A percentile compares a stretch with the other conserved stretches of the same genome.
Conservation (phyloP, 2,888 invertebrate species). For the Ophion ventricosus region DNA sequence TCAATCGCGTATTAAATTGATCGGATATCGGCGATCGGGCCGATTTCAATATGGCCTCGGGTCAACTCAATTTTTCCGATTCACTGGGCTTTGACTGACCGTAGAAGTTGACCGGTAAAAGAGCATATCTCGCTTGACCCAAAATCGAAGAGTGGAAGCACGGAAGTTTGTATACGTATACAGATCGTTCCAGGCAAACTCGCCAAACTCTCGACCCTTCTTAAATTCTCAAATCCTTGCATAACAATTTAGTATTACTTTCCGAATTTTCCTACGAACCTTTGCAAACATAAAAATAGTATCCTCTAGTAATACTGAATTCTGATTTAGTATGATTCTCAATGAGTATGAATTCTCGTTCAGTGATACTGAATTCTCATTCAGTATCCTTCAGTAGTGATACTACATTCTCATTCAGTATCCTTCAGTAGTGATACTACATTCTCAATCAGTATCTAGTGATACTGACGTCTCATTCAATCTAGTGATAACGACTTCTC, state of each 20-base stretch:
- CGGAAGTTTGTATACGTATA: constrained; percentile 57
- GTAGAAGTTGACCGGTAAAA: constrained; percentile 54
- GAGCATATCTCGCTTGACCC: constrained; percentile 62
- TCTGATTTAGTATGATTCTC: too few relatives aligned
- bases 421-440: too few relatives aligned
- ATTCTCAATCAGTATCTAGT: too few relatives aligned
- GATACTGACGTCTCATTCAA: too few relatives aligned
- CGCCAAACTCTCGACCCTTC: too few relatives aligned
- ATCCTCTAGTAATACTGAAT: too few relatives aligned
- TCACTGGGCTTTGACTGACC: constrained; percentile 58
- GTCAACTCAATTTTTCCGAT: constrained; percentile 45
- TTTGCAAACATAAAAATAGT: background rate
- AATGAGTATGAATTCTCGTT: too few relatives aligned
- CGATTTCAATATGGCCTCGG: constrained; percentile 28
- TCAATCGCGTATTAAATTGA: constrained; percentile 5
- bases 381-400: too few relatives aligned
- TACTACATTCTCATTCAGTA: too few relatives aligned
- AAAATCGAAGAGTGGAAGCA: constrained; percentile 57
- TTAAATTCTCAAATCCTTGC: background rate
- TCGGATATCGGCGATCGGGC: constrained; percentile 45
- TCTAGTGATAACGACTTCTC: too few relatives aligned
- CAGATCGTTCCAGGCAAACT: background rate
- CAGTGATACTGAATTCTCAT: too few relatives aligned
- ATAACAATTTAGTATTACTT: background rate
- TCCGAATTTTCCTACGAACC: background rate